Evolutionary conservation across 1,140 invertebrate genomes (phyloP).

Genomic region (Rhizoglyphus robini): DNA sequence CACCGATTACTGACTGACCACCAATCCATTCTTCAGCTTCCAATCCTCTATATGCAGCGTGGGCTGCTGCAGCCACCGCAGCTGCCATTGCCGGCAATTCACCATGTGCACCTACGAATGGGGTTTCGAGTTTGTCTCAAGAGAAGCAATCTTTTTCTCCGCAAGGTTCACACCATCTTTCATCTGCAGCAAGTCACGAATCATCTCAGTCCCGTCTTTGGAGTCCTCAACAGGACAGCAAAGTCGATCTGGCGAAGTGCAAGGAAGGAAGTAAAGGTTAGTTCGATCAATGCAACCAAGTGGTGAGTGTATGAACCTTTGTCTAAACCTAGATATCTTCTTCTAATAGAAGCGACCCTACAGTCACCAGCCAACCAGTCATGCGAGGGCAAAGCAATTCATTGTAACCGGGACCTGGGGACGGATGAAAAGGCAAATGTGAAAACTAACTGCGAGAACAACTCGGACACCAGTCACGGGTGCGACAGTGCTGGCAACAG

Average conservation of each 20-base stretch:
- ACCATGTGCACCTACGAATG: neutral
- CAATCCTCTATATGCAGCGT: slow-evolving; percentile 27
- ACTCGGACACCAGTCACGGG: neutral
- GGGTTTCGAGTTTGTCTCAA: neutral
- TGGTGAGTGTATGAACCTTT: neutral
- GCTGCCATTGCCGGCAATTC: neutral
- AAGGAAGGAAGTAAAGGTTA: neutral
- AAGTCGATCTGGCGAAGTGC: neutral
- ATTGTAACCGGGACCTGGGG: neutral
- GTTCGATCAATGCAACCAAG: neutral
- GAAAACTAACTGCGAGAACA: neutral
- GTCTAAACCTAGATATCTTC: slow-evolving; percentile 14
- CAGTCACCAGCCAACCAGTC: neutral
- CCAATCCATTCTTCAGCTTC: slow-evolving; percentile 16
- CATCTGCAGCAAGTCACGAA: no score
- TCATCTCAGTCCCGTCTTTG: no score
- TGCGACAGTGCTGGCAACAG: neutral
- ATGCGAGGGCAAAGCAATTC: neutral
- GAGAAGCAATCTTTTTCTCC: neutral
- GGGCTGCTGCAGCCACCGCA: slow-evolving; percentile 26
- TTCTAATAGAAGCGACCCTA: slow-evolving; percentile 8
- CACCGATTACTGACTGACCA: neutral
- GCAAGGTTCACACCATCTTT: neutral
- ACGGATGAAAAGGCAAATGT: neutral
- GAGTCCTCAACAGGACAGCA: neutral